A percentile compares a stretch with the other conserved stretches of the same genome.
phyloP scores from a whole-genome alignment of 30 jellyfish, hydroid and myxozoan species.

The Pelagia noctiluca region DNA sequence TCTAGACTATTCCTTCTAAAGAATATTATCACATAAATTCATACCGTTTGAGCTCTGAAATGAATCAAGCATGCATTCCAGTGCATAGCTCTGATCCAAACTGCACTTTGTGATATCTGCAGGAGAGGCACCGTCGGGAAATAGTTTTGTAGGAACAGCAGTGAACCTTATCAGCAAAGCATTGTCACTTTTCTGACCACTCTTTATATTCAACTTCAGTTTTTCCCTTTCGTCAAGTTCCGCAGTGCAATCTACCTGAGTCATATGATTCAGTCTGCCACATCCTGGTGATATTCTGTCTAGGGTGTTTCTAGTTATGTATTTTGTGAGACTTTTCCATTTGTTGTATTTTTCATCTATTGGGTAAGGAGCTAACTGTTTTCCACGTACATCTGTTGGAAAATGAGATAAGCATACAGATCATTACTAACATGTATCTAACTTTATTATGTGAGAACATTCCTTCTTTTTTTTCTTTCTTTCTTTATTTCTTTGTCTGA shows the following conservation, averaged over 20 bases:
- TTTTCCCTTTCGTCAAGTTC: slow-evolving; percentile 1
- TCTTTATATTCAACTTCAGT: background rate
- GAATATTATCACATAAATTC: too few relatives aligned
- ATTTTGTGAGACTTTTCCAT: slow-evolving; percentile 66
- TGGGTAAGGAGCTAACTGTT: slow-evolving; percentile 84
- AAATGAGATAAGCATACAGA: background rate
- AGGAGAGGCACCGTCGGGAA: slow-evolving; percentile 81
- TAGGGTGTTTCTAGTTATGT: slow-evolving; percentile 54
- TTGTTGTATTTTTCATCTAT: slow-evolving; percentile 48
- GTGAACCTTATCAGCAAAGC: slow-evolving; percentile 49
- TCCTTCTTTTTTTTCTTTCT: too few relatives aligned
- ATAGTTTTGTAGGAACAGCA: slow-evolving; percentile 64
- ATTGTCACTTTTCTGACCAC: background rate
- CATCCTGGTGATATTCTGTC: slow-evolving; percentile 72
- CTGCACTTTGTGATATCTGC: slow-evolving; percentile 66
- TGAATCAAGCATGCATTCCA: slow-evolving; percentile 33
- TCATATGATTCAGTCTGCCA: slow-evolving; percentile 57
- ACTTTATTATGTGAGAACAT: background rate
- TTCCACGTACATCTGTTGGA: slow-evolving; percentile 49
- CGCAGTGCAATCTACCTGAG: slow-evolving; percentile 3
- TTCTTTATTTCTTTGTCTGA: too few relatives aligned
- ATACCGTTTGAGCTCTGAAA: background rate
- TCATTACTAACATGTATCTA: background rate
- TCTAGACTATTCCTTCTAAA: too few relatives aligned
- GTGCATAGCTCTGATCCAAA: slow-evolving; percentile 71